These are phyloP conservation scores for Bradysia coprophila DNA, from an alignment of 1,140 invertebrate species.

Conservation along the genomic window DNA sequence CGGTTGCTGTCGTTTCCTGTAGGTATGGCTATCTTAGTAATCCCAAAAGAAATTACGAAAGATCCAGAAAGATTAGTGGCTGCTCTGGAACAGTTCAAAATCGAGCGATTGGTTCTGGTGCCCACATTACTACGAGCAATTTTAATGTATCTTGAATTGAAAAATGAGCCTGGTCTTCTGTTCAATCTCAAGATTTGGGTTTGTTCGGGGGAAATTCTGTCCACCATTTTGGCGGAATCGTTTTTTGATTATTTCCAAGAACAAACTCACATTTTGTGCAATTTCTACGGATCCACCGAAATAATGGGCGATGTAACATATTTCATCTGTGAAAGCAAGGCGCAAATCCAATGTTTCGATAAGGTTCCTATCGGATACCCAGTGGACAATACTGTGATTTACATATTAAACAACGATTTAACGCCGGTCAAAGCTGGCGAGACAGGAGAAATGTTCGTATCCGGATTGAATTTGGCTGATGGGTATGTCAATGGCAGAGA, in stretches of 20 bases:
- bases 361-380: constrained; percentile 70
- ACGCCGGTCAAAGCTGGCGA: constrained; percentile 44
- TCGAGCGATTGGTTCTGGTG: constrained; percentile 60
- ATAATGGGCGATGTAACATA: constrained; percentile 69
- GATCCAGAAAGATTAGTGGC: constrained; percentile 52
- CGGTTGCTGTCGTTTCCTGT: constrained; percentile 3
- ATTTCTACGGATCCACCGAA: constrained; percentile 82
- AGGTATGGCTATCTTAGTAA: constrained; percentile 37
- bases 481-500: constrained; percentile 61
- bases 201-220: constrained; percentile 62
- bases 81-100: constrained; percentile 45
- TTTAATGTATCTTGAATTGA: constrained; percentile 43
- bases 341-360: constrained; percentile 37
- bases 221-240: constrained; percentile 39
- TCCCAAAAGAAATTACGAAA: constrained; percentile 47
- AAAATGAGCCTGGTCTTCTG: constrained; percentile 24
- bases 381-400: constrained; percentile 58
- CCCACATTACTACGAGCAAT: constrained; percentile 63
- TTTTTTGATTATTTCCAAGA: constrained; percentile 52
- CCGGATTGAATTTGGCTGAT: constrained; percentile 53
- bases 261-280: constrained; percentile 42
- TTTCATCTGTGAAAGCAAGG: constrained; percentile 28
- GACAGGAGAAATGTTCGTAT: constrained; percentile 59
- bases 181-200: constrained; percentile 52
- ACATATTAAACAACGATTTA: constrained; percentile 53